Evolutionary conservation across 2,888 invertebrate species (phyloP).

Genomic region (Microdon myrmicae): DNA sequence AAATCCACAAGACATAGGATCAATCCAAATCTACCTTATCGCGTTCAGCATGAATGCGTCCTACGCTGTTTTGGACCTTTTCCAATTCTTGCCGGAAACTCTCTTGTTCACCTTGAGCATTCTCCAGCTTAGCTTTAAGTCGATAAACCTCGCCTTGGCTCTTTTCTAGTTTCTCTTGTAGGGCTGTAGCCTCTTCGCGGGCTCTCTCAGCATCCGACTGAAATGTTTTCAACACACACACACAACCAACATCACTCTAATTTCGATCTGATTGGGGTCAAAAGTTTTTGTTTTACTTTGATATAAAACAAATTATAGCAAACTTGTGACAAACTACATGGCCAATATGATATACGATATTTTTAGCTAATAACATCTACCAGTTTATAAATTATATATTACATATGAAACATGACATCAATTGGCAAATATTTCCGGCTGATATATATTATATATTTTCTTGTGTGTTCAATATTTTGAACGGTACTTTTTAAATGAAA

Average conservation of each 20-base stretch:
- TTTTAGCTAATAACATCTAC: slow-evolving; percentile 46
- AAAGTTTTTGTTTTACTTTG: slow-evolving; percentile 33
- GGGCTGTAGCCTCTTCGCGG: slow-evolving; percentile 81
- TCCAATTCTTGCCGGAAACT: slow-evolving; percentile 93
- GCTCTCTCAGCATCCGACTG: slow-evolving; percentile 86
- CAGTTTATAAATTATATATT: slow-evolving; percentile 48
- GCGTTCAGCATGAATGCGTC: slow-evolving; percentile 86
- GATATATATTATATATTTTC: no score
- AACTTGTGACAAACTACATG: slow-evolving; percentile 51
- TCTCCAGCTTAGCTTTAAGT: slow-evolving; percentile 91
- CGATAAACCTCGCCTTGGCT: slow-evolving; percentile 95
- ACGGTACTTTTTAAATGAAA: slow-evolving; percentile 19
- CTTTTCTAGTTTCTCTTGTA: slow-evolving; percentile 93
- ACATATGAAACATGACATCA: slow-evolving; percentile 48
- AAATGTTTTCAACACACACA: no score
- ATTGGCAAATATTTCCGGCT: slow-evolving; percentile 39
- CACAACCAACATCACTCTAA: no score
- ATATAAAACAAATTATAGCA: slow-evolving; percentile 41
- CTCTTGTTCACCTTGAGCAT: slow-evolving; percentile 94
- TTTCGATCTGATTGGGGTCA: slow-evolving; percentile 9
- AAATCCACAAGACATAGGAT: neutral
- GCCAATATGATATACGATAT: slow-evolving; percentile 49
- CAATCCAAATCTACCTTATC: slow-evolving; percentile 72
- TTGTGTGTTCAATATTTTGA: slow-evolving; percentile 25
- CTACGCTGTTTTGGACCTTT: slow-evolving; percentile 82